Evolutionary conservation across 2,113 vertebrate genomes (phyloP).

Genomic region (Astatoreochromis straeleni): DNA sequence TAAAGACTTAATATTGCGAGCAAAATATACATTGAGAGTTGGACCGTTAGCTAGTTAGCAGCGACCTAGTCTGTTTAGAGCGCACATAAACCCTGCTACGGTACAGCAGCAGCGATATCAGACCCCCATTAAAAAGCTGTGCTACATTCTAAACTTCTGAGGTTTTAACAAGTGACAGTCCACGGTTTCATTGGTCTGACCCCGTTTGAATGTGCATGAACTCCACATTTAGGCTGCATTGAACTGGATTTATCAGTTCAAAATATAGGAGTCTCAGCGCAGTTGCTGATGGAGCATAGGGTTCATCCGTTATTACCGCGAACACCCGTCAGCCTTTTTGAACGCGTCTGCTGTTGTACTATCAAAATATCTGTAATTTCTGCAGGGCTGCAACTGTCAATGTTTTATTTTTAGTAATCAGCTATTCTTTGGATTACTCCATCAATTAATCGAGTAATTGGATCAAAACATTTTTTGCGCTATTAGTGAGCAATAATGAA

Average conservation of each 20-base stretch:
- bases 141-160: neutral
- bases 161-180: neutral
- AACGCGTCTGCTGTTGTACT: neutral
- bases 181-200: neutral
- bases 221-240: neutral
- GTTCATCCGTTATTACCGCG: neutral
- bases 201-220: neutral
- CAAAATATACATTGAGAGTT: neutral
- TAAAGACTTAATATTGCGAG: neutral
- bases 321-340: neutral
- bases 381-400: neutral
- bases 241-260: neutral
- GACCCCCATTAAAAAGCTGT: neutral
- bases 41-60: constrained; percentile 22
- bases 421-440: neutral
- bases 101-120: neutral
- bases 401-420: neutral
- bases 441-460: neutral
- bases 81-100: neutral
- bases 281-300: neutral
- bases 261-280: neutral
- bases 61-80: neutral
- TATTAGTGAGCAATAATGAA: neutral
- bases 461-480: neutral
- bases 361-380: neutral